Evolutionary conservation across 2,797 vertebrate genomes (phyloP).

Genomic region (Pelodytes ibericus): DNA sequence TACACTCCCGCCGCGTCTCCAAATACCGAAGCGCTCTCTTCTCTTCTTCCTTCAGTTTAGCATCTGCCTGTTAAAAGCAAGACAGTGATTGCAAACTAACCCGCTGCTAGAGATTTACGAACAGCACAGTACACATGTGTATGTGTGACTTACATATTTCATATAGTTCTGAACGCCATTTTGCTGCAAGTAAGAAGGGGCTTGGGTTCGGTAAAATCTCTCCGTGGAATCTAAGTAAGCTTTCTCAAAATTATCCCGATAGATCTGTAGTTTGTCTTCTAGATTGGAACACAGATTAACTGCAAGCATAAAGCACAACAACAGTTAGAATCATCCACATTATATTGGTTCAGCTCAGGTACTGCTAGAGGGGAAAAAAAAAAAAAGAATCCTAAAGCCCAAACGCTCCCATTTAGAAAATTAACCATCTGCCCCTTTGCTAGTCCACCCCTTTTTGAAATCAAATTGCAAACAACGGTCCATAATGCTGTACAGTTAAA

Average conservation of each 20-base stretch:
- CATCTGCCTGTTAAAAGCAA: conserved; percentile 87
- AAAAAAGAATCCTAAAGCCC: no score
- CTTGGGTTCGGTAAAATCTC: conserved; percentile 96
- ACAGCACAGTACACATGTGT: not conserved
- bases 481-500: no score
- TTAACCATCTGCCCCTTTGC: no score
- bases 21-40: conserved; percentile 95
- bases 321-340: no score
- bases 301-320: conserved; percentile 71
- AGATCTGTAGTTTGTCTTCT: conserved; percentile 96
- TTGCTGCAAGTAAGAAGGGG: conserved; percentile 94
- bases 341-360: no score
- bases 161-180: conserved; percentile 98
- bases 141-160: conserved; percentile 91
- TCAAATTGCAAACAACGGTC: no score
- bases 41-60: conserved; percentile 97
- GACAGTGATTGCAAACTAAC: conserved; percentile 63
- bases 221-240: conserved; percentile 96
- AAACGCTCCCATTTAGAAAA: no score
- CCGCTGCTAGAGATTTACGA: no score
- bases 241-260: conserved; percentile 98
- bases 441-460: no score
- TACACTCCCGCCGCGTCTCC: conserved; percentile 96
- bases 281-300: conserved; percentile 97
- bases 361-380: no score